A percentile compares a stretch with the other conserved stretches of the same genome.
Conservation (phyloP, 2,888 invertebrate genomes). For the Acrocera orbiculus region DNA sequence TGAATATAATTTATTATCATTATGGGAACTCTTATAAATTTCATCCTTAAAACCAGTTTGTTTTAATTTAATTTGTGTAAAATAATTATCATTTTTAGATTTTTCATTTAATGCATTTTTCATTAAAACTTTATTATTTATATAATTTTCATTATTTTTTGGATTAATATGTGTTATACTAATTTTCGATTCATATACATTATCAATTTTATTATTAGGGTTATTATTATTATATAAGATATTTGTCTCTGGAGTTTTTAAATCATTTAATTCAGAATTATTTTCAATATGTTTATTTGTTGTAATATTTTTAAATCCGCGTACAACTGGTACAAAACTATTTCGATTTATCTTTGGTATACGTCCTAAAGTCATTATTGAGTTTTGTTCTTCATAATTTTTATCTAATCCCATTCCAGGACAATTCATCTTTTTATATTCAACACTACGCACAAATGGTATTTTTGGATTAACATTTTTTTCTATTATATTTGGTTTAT, state of each 20-base stretch:
- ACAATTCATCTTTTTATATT: conserved; percentile 12
- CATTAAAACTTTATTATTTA: too few relatives aligned
- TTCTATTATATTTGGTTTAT: not conserved
- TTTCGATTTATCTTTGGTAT: conserved; percentile 12
- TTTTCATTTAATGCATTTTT: not conserved
- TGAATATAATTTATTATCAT: too few relatives aligned
- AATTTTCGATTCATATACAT: not conserved
- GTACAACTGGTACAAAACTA: conserved; percentile 20
- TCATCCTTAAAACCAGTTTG: not conserved
- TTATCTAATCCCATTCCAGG: not conserved
- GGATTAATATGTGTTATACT: too few relatives aligned
- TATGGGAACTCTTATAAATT: too few relatives aligned
- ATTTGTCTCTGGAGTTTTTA: too few relatives aligned
- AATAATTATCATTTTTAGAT: not conserved
- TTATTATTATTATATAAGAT: too few relatives aligned
- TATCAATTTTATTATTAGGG: too few relatives aligned
- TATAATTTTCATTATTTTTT: too few relatives aligned
- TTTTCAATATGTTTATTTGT: not conserved
- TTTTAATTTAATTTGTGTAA: not conserved
- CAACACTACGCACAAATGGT: conserved; percentile 15
- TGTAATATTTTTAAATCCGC: conserved; percentile 22
- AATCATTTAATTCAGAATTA: too few relatives aligned
- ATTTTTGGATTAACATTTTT: conserved; percentile 2
- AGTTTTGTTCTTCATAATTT: not conserved
- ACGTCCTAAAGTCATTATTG: conserved; percentile 12